Evolutionary conservation across 1,140 invertebrate genomes (phyloP).

Genomic region (Eumaeus atala): DNA sequence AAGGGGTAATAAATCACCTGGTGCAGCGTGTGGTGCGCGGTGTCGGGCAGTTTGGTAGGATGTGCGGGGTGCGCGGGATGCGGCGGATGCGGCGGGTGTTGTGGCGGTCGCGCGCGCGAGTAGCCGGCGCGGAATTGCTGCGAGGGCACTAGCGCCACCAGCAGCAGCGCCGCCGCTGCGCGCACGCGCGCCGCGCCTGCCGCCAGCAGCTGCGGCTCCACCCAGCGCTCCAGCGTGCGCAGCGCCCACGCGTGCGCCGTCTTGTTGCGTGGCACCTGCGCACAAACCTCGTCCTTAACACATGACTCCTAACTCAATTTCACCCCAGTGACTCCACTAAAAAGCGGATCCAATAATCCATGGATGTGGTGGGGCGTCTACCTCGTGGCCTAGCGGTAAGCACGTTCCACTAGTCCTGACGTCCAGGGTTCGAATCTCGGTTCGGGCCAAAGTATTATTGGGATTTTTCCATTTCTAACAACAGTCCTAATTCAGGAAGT

Average conservation of each 20-base stretch:
- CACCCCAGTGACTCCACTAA: no score
- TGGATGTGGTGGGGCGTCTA: no score
- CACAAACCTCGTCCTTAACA: background rate
- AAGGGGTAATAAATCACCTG: conserved; percentile 75
- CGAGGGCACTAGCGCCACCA: conserved; percentile 92
- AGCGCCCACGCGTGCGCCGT: conserved; percentile 92
- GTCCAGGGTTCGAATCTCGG: no score
- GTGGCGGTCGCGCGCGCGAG: conserved; percentile 54
- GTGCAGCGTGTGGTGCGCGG: conserved; percentile 87
- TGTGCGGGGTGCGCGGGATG: conserved; percentile 37
- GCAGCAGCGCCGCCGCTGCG: conserved; percentile 86
- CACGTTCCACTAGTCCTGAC: no score
- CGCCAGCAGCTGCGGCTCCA: conserved; percentile 91
- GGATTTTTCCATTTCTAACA: no score
- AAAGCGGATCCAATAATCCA: no score
- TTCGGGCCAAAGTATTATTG: no score
- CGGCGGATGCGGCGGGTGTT: conserved; percentile 64
- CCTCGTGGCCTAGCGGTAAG: no score
- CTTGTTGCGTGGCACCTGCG: conserved; percentile 86
- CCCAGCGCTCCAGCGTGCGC: conserved; percentile 89
- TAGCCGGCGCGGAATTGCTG: conserved; percentile 91
- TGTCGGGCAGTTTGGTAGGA: conserved; percentile 69
- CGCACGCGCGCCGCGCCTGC: conserved; percentile 90
- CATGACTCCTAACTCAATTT: no score
- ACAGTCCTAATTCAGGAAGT: no score